Percentiles rank a stretch among this genome's conserved stretches.
Evolutionary conservation across 2,797 vertebrate species (phyloP).

Genomic region (Hippoglossus hippoglossus): DNA sequence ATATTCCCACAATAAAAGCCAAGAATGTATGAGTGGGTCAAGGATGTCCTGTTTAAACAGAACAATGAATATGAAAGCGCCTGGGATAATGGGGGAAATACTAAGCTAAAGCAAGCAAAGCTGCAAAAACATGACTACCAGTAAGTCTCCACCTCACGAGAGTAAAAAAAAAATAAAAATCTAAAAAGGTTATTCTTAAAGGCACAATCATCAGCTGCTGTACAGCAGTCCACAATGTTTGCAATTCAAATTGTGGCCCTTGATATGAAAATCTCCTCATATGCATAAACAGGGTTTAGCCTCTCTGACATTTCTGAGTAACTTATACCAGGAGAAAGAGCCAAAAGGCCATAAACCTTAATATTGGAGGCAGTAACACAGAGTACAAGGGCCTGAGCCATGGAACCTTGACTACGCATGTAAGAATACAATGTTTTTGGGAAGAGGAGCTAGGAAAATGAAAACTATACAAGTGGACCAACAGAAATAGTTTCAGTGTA

Average conservation of each 20-base stretch:
- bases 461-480: slow-evolving; percentile 16
- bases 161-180: slow-evolving; percentile 44
- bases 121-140: slow-evolving; percentile 77
- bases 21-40: slow-evolving; percentile 44
- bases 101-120: slow-evolving; percentile 74
- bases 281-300: slow-evolving; percentile 9
- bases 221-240: slow-evolving; percentile 22
- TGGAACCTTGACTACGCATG: slow-evolving; percentile 25
- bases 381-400: slow-evolving; percentile 3
- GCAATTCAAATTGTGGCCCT: slow-evolving; percentile 8
- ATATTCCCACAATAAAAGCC: slow-evolving; percentile 39
- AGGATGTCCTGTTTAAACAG: slow-evolving; percentile 44
- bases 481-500: background rate
- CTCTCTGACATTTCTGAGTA: slow-evolving; percentile 18
- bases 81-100: slow-evolving; percentile 62
- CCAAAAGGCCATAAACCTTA: slow-evolving; percentile 18
- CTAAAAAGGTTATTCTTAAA: slow-evolving; percentile 49
- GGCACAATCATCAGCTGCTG: slow-evolving; percentile 37
- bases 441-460: slow-evolving; percentile 24
- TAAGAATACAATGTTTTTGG: slow-evolving; percentile 36
- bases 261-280: slow-evolving; percentile 19
- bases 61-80: slow-evolving; percentile 64
- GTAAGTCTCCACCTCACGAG: slow-evolving; percentile 70
- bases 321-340: background rate
- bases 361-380: slow-evolving; percentile 19